Evolutionary conservation across 2,888 invertebrate genomes (phyloP), one percentile per base, ranked within the genome.

Genomic region (Zygaena filipendulae): DNA sequence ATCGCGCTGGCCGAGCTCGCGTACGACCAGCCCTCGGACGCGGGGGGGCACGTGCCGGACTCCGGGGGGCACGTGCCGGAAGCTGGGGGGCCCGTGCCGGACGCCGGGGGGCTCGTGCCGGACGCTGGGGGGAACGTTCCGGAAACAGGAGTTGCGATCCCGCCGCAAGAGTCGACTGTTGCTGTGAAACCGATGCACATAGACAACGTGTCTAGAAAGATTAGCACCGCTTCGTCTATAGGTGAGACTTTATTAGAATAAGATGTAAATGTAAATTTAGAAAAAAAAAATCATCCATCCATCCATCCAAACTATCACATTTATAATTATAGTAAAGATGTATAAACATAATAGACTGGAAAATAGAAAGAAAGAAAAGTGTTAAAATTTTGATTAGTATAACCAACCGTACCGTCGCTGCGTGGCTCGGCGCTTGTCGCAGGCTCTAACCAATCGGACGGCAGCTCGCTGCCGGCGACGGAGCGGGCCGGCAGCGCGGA

Each of bases 371-470:
- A n/a, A n/a, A n/a, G n/a, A n/a, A n/a, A n/a, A n/a, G n/a, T n/a
- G n/a, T n/a, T n/a, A n/a, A n/a, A n/a, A n/a, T n/a, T n/a, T n/a
- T n/a, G n/a, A n/a, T n/a, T n/a, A n/a, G n/a, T n/a, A n/a, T n/a
- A n/a, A n/a, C n/a, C n/a, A n/a, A 10, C 4, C 5, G 8, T 9
- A 18, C 9, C 9, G 14, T 3, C 9, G 20, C 11, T 12, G 12
- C 19, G 2, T 23, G 18, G 8, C 18, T 6, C 18, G 4, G 4
- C 18, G 18, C 18, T 18, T 18, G 5, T 8, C 8, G 0, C 45
- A 74, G 77, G 77, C 56, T 77, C 77, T 12, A 77, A 71, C 49
- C 77, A 77, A 49, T 77, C 79, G 0, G 79, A 79, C 41, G 72
- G 75, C 32, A 74, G 72, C 27, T 63, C 75, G 4, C 35, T 53